A percentile compares a stretch with the other conserved stretches of the same genome.
Conservation (phyloP, 2,113 vertebrate genomes). For the Platanista minor region DNA sequence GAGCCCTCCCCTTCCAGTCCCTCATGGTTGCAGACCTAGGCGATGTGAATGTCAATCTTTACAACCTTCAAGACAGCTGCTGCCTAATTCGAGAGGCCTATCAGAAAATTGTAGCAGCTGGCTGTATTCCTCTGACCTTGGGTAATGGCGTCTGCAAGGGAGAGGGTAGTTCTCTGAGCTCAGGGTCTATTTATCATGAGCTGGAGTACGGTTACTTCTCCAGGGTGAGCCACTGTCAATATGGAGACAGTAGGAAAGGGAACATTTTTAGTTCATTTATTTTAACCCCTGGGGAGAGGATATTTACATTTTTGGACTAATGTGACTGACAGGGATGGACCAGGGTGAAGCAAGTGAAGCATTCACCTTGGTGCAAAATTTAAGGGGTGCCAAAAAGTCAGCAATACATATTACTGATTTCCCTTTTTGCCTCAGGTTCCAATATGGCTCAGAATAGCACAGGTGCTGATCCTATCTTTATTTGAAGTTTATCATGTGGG, state of each 20-base stretch:
- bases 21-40: constrained; percentile 91
- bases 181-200: not conserved
- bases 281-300: not conserved
- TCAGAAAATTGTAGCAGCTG: constrained; percentile 77
- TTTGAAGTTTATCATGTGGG: not conserved
- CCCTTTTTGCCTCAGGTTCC: not conserved
- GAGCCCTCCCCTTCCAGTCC: constrained; percentile 88
- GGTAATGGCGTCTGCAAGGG: constrained; percentile 79
- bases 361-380: not conserved
- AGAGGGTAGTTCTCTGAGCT: not conserved
- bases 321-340: too few relatives aligned
- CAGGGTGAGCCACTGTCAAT: not conserved
- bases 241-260: not conserved
- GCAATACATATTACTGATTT: not conserved
- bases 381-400: not conserved
- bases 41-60: constrained; percentile 90
- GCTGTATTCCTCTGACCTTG: constrained; percentile 91
- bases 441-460: not conserved
- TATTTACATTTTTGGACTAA: not conserved
- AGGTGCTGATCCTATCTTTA: not conserved
- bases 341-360: not conserved
- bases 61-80: constrained; percentile 91
- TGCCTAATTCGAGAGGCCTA: constrained; percentile 85
- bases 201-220: not conserved
- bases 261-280: not conserved